Evolutionary conservation across 1,140 invertebrate genomes (phyloP), one percentile per base, ranked within the genome.

Genomic region (Kradibia gibbosae): DNA sequence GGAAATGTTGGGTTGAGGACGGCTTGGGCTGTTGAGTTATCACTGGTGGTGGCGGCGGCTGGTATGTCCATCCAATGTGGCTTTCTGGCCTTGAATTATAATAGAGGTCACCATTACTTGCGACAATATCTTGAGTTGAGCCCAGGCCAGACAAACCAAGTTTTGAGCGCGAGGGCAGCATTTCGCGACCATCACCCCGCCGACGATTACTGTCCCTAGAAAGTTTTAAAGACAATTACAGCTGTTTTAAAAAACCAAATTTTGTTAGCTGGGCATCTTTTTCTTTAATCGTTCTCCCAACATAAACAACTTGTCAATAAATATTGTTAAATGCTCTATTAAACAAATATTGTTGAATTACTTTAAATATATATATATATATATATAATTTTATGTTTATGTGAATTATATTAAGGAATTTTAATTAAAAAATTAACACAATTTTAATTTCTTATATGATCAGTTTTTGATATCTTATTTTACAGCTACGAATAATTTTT

Each of bases 21-120:
- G 92, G 90, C 87, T 97, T 97, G 0, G 97, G 96, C 87, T 97
- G 96, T 88, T 98, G 96, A 1, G 96, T 97, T 78, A 98, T 97
- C 7, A 97, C 96, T 3, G 95, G 95, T 3, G 94, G 94, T 1
- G 95, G 94, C 0, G 96, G 96, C 17, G 95, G 95, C 78, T 95
- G 94, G 85, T 93, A 93, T 28, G 92, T 90, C 92, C 91, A 93
- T 31, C 77, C 72, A 34, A 83, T 50, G 42, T 89, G 89, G 13
- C 87, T 89, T 81, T 90, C 90, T 11, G 94, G 92, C 84, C 95
- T 91, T 7, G 95, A 95, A 87, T 97, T 96, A 87, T 97, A 97
- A 88, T 96, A 97, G 36, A 96, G 91, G 88, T 96, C 95, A 22
- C 95, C 95, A 79, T 95, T 95, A 57, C 94, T 94, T 22, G 89